phyloP scores from a whole-genome alignment of 2,797 vertebrate genomes.

The Ptychobarbus kaznakovi region DNA sequence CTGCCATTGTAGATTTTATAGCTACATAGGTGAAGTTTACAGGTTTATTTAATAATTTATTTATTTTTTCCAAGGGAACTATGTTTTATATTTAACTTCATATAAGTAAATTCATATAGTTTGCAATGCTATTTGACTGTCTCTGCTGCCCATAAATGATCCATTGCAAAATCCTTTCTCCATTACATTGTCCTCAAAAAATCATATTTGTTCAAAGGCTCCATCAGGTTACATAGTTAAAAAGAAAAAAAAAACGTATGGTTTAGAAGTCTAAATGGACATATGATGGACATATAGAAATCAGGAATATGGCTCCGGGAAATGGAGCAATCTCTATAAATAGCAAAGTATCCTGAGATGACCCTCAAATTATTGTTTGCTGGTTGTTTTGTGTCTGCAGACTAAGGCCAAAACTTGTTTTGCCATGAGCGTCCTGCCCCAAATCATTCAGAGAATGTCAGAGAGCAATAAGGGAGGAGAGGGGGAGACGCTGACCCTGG shows the following conservation, averaged over 20 bases:
- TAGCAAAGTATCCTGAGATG: neutral
- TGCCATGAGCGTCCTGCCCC: neutral
- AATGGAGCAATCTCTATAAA: neutral
- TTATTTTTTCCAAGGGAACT: neutral
- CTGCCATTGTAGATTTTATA: neutral
- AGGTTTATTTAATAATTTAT: neutral
- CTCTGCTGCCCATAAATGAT: neutral
- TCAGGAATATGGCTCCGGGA: neutral
- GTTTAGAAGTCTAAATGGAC: neutral
- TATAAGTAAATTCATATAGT: neutral
- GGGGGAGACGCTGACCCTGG: conserved; percentile 23
- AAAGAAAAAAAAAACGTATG: neutral
- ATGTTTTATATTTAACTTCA: neutral
- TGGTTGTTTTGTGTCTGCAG: conserved; percentile 22
- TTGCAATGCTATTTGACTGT: neutral
- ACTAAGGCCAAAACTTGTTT: conserved; percentile 12
- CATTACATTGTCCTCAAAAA: neutral
- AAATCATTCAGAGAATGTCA: conserved; percentile 12
- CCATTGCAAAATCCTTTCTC: neutral
- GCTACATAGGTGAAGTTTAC: neutral
- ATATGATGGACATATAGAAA: neutral
- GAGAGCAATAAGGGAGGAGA: conserved; percentile 20
- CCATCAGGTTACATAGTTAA: neutral
- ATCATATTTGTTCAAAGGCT: neutral
- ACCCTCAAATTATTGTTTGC: neutral